Conservation (phyloP, 2,113 vertebrate genomes). For the Halichoeres trimaculatus region DNA sequence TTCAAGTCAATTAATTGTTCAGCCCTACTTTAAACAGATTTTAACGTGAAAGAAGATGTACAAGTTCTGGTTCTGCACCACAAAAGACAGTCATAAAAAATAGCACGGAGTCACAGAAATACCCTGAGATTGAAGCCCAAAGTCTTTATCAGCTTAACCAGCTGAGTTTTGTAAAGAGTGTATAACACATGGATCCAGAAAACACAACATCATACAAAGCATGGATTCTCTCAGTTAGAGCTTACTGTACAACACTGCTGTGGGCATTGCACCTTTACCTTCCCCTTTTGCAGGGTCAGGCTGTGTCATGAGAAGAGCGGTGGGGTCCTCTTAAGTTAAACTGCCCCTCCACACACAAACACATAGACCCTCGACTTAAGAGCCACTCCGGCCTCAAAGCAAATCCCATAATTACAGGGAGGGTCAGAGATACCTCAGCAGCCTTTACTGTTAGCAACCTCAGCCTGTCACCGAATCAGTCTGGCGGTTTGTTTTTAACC, state of each 20-base stretch:
- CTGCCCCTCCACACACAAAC: not conserved
- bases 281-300: not conserved
- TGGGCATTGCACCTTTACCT: no score
- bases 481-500: not conserved
- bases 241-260: not conserved
- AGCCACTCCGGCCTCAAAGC: conserved; percentile 38
- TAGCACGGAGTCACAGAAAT: conserved; percentile 5
- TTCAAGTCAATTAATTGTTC: no score
- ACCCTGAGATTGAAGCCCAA: not conserved
- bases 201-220: no score
- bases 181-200: not conserved
- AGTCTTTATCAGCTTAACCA: no score
- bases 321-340: conserved; percentile 22
- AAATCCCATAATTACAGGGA: conserved; percentile 64
- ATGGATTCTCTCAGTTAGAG: not conserved
- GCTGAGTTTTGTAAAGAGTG: not conserved
- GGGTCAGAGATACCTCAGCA: conserved; percentile 40
- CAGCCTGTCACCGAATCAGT: not conserved
- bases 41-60: conserved; percentile 7
- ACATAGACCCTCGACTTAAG: conserved; percentile 28
- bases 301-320: not conserved
- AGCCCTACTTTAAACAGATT: no score
- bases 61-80: not conserved
- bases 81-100: conserved; percentile 1
- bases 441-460: not conserved